Conservation (phyloP, 2,113 vertebrate species). For the Eurypyga helias region DNA sequence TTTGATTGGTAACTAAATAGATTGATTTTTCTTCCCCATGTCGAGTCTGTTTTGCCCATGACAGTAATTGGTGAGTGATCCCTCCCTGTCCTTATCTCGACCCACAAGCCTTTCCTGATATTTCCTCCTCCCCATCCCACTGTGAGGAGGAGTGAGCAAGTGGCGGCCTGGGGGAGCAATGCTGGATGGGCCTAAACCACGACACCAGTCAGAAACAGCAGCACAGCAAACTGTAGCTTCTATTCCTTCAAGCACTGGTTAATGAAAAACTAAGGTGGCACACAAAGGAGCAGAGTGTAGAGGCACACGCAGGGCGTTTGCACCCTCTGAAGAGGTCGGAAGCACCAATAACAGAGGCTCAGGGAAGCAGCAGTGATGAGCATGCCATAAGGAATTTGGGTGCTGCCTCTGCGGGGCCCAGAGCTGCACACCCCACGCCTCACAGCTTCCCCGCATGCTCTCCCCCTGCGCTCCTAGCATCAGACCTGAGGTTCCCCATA, state of each 20-base stretch:
- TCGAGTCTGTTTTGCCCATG: too few species aligned
- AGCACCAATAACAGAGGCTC: not conserved
- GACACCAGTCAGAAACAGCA: not conserved
- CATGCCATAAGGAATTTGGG: not conserved
- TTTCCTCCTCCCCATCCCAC: too few species aligned
- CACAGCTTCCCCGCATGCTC: rapidly evolving
- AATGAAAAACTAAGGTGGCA: not conserved
- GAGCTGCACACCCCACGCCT: rapidly evolving
- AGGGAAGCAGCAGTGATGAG: not conserved
- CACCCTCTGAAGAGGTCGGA: rapidly evolving
- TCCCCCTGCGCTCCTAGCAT: not conserved
- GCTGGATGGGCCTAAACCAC: too few species aligned
- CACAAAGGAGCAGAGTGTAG: not conserved
- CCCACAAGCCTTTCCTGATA: too few species aligned
- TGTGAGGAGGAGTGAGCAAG: too few species aligned
- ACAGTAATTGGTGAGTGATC: too few species aligned
- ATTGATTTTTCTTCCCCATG: too few species aligned
- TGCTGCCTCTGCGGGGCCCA: rapidly evolving
- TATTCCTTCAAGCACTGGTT: not conserved
- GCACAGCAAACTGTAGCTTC: not conserved
- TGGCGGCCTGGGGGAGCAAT: too few species aligned
- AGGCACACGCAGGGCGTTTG: not conserved
- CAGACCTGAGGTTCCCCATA: rapidly evolving
- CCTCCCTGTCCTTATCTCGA: too few species aligned
- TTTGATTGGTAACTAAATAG: too few species aligned